Evolutionary conservation across 2,888 invertebrate species (phyloP).

Genomic region (Acleris cristana): DNA sequence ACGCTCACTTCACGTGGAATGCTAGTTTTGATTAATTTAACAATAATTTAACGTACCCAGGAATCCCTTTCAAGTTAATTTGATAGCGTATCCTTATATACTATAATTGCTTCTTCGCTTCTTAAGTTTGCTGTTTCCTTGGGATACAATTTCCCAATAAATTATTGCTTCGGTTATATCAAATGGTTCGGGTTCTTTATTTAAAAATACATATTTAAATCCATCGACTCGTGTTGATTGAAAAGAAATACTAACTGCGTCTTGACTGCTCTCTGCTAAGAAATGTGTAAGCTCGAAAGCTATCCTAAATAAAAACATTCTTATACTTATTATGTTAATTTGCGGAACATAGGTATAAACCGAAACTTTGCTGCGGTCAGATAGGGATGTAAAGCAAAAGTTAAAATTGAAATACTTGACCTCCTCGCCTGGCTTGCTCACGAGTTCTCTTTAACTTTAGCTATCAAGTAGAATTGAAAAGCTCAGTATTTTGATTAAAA

Average conservation of each 20-base stretch:
- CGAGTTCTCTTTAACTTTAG: constrained; percentile 6
- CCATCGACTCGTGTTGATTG: no score
- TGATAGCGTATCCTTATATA: neutral
- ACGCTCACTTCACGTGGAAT: constrained; percentile 44
- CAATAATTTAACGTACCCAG: constrained; percentile 13
- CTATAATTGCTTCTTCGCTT: no score
- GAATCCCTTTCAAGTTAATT: neutral
- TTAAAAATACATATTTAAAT: no score
- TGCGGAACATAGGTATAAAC: constrained; percentile 9
- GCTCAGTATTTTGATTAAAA: constrained; percentile 5
- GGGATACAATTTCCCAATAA: no score
- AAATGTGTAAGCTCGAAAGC: no score
- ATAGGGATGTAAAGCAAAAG: constrained; percentile 24
- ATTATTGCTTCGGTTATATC: no score
- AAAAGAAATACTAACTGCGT: no score
- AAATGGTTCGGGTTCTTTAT: no score
- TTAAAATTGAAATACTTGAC: constrained; percentile 36
- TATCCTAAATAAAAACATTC: no score
- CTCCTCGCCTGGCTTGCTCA: constrained; percentile 14
- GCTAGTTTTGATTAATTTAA: constrained; percentile 35
- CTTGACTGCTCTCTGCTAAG: no score
- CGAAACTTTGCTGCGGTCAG: constrained; percentile 28
- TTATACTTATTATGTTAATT: no score
- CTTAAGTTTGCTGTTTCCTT: no score
- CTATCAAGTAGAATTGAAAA: neutral